Base-by-base conservation (phyloP, 2,797 vertebrate species). In the Pangasius macronema region DNA sequence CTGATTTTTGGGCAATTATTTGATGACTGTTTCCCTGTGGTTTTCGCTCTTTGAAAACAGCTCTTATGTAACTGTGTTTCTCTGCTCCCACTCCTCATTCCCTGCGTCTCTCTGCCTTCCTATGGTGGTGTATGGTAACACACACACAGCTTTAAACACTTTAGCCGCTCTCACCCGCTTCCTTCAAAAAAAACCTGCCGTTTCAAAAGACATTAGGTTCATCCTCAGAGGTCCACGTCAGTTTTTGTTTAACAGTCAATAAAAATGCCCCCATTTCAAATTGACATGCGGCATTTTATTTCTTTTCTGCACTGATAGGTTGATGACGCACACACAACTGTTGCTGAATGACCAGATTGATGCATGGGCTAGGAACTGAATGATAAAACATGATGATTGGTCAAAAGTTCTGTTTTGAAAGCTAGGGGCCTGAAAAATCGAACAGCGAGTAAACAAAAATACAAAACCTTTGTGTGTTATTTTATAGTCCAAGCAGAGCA, bases 91-190 rank as follows among this genome's bases (percentile, higher is more conserved):
- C 80, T 65, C 59, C 80, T 65, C 3, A 8, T 27, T 63, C 80
- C 39, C 36, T 1, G 6, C 65, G 24, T 46, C 80, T 82, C 39
- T 20, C 39, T 82, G 80, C 59, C 39, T 83, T 68, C 18, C 46
- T 51, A 51, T 83, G 63, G 27, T 51, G 10, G 61, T 83, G 61
- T 33, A 83, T 11, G 42, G 46, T 53, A 68, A 67, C 61, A 65
- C 55, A 63, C 55, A 63, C 36, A 83, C 61, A 51, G 42, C 46
- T 67, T 68, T 83, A 67, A 83, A 67, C n/a, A 53, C 46, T 83
- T 68, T 53, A 68, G 16, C 82, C 33, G 63, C 20, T 20, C 16
- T 68, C 46, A 53, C 46, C 3, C 46, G n/a, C 80, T 63, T 82
- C 27, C 39, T 8, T 18, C 24, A 80, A 63, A 82, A 39, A 46